Evolutionary conservation across 2,113 vertebrate species (phyloP).

Genomic region (Dolichallabes microphthalmus): DNA sequence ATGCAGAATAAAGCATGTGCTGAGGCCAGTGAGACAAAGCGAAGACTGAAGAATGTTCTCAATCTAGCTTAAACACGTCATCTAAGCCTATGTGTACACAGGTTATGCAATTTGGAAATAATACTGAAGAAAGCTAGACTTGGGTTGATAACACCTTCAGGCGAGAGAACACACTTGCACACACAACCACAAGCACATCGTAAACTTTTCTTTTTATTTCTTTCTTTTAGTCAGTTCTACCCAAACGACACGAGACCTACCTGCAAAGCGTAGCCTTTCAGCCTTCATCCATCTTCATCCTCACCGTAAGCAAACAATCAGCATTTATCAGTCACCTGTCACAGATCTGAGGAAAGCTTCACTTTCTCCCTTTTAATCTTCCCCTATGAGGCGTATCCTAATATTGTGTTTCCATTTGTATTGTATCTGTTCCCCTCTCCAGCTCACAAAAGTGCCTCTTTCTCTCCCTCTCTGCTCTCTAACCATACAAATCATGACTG

Average conservation of each 20-base stretch:
- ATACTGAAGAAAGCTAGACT: slow-evolving; percentile 12
- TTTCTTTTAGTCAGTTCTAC: neutral
- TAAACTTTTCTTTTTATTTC: neutral
- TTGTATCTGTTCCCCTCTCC: neutral
- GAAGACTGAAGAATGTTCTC: slow-evolving; percentile 27
- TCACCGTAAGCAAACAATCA: neutral
- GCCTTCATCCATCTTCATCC: neutral
- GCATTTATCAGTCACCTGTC: neutral
- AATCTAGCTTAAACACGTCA: slow-evolving; percentile 37
- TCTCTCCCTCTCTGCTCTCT: slow-evolving; percentile 18
- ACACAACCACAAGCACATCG: neutral
- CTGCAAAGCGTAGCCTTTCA: neutral
- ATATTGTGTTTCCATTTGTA: slow-evolving; percentile 29
- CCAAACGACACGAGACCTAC: neutral
- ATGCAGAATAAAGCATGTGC: neutral
- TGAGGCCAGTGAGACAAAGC: neutral
- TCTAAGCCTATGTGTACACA: slow-evolving; percentile 25
- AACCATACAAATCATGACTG: slow-evolving; percentile 47
- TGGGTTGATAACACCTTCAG: slow-evolving; percentile 14
- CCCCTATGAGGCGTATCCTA: slow-evolving; percentile 10
- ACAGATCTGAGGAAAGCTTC: neutral
- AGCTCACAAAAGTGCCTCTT: slow-evolving; percentile 27
- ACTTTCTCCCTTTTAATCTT: neutral
- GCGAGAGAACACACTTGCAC: neutral
- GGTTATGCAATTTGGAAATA: slow-evolving; percentile 16